phyloP scores from a whole-genome alignment of 2,113 vertebrate species.

The Eira barbara region DNA sequence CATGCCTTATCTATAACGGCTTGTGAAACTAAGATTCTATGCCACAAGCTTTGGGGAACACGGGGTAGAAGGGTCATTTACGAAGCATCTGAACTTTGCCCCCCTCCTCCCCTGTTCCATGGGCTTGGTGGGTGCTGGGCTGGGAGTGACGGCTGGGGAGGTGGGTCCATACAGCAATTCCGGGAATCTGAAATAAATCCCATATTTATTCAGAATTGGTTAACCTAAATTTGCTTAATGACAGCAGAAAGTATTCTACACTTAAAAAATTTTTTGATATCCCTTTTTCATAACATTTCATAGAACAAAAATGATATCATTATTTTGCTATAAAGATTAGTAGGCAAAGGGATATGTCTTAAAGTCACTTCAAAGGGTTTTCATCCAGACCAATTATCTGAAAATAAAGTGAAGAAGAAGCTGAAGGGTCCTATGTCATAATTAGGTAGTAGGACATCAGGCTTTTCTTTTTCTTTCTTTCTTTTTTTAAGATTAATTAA shows the following conservation, averaged over 20 bases:
- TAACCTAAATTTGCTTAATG: neutral
- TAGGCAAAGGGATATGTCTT: neutral
- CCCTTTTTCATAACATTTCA: neutral
- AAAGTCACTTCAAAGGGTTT: neutral
- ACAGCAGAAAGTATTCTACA: neutral
- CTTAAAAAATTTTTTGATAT: neutral
- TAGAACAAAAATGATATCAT: neutral
- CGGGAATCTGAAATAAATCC: neutral
- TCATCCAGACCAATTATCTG: neutral
- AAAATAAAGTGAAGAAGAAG: neutral
- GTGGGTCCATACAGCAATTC: neutral
- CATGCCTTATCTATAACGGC: neutral
- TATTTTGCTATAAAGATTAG: neutral
- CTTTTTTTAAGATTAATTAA: neutral
- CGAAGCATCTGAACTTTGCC: neutral
- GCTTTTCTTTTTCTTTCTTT: neutral
- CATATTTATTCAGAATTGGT: neutral
- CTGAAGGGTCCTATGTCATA: neutral
- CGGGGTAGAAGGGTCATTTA: neutral
- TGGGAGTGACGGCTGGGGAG: fast-evolving
- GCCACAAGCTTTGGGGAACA: neutral
- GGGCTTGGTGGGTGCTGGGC: fast-evolving
- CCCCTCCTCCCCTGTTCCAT: neutral
- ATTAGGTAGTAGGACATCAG: neutral
- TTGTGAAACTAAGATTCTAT: neutral